Base-by-base conservation (phyloP, 2,888 invertebrate species). In the Pachymerium ferrugineum region DNA sequence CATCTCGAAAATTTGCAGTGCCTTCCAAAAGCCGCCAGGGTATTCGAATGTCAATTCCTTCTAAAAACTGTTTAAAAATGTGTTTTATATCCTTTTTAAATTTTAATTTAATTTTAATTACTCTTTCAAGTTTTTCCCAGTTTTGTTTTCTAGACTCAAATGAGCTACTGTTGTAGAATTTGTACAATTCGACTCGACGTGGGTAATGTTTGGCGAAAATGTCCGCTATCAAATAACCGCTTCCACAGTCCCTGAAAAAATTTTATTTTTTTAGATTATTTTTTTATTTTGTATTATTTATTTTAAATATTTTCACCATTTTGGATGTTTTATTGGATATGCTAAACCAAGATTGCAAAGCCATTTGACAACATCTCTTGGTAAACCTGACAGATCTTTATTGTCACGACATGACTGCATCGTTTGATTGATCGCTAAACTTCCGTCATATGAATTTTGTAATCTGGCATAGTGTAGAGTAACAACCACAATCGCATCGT, bases 11-110 rank as follows among this genome's bases (percentile, higher is more conserved):
- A 28, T 72, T 72, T 3, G 30, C 30, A 1, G 72, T 72, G 2
- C 72, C 72, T 72, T 72, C 72, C 6, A 42, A 5, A 10, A 72
- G 72, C 25, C 72, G 14, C 70, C 30, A 30, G 14, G 70, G 70
- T 4, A 68, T 68, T 30, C 68, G 30, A 12, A 30, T 68, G 28
- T 68, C 68, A 25, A 68, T 30, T 4, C 28, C 30, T 1, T 29
- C 68, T 68, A 68, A 12, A n/a, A 29, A 68, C 68, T 29, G 14
- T 67, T 16, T 16, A 3, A 54, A 6, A 54, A 54, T 16, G 6
- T 33, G 12, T 8, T 4, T 4, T 38, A 4, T n/a, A 38, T 38
- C 6, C 22, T 14, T 14, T 47, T 14, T 47, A 1, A 16, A 47
- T 14, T 14, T 30, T 68, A 10, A 1, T 12, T 25, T 14, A 10